Evolutionary conservation across 2,797 vertebrate species (phyloP), one percentile per base, ranked within the genome.

Genomic region (Luscinia luscinia): DNA sequence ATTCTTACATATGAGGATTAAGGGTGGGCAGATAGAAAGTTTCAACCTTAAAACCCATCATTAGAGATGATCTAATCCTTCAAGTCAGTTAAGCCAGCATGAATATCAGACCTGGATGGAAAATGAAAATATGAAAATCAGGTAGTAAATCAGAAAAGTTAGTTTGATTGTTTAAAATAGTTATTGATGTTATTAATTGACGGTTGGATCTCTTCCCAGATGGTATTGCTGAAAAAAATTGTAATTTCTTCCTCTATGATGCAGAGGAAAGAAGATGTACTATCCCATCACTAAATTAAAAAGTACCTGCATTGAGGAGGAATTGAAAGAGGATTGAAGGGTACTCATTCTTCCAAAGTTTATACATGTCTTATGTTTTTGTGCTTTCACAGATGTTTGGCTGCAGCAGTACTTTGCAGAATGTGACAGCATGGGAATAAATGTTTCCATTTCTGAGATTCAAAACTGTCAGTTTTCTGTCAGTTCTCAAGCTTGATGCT

Each of bases 1-100:
- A 26, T 68, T 83, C 40, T 66, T 68, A 15, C 0, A 0, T 23
- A 9, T 63, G 11, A 74, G 10, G 26, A 68, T 62, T 86, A 26
- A 41, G 9, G 26, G 24, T 58, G 43, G 4, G 24, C 27, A 59
- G 48, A 55, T 38, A 24, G 51, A 7, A 64, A 49, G 4, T 69
- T 86, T 73, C 34, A 66, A 0, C 43, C 2, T 0, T 45, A 63
- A 30, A 3, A 66, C 4, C 15, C 9, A 12, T 1, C 27, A 27
- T 51, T 51, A 67, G 27, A 80, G 30, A 34, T 59, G n/a, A 55
- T 67, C 43, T 54, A 77, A 81, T 49, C 28, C n/a, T 74, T 41
- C 18, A 55, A 51, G 22, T 11, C 15, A 41, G 9, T 84, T 27
- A 61, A 69, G 9, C 26, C 45, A 52, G 12, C 30, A 18, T 43